Conservation (phyloP, 2,113 vertebrate species). For the Lamprotornis superbus region DNA sequence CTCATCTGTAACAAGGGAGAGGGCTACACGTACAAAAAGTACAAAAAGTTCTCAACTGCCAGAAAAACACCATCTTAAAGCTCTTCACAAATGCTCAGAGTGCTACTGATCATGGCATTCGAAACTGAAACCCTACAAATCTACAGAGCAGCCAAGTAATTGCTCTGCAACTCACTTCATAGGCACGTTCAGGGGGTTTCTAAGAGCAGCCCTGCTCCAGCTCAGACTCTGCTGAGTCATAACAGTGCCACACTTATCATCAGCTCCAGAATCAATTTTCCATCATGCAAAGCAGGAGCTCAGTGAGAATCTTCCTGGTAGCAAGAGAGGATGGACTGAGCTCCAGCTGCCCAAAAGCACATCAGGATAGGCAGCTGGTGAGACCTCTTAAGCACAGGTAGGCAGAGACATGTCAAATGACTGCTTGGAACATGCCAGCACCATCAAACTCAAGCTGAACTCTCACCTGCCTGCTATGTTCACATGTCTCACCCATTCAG, state of each 20-base stretch:
- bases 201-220: constrained; percentile 8
- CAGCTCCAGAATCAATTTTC: constrained; percentile 20
- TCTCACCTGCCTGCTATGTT: background rate
- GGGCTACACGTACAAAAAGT: background rate
- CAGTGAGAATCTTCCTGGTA: background rate
- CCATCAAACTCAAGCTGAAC: background rate
- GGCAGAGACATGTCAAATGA: background rate
- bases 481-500: background rate
- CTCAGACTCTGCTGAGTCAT: constrained; percentile 40
- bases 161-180: constrained; percentile 2
- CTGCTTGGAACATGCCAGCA: background rate
- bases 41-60: background rate
- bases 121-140: background rate
- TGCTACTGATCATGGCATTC: background rate
- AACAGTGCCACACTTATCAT: background rate
- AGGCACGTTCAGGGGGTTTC: background rate
- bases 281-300: constrained; percentile 6
- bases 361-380: background rate
- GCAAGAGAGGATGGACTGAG: background rate
- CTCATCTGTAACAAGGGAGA: background rate
- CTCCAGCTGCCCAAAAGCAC: background rate
- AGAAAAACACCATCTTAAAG: background rate
- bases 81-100: background rate
- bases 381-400: background rate
- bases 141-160: background rate